Conservation (phyloP, 2,888 invertebrate species). For the Cylloceria caligata region DNA sequence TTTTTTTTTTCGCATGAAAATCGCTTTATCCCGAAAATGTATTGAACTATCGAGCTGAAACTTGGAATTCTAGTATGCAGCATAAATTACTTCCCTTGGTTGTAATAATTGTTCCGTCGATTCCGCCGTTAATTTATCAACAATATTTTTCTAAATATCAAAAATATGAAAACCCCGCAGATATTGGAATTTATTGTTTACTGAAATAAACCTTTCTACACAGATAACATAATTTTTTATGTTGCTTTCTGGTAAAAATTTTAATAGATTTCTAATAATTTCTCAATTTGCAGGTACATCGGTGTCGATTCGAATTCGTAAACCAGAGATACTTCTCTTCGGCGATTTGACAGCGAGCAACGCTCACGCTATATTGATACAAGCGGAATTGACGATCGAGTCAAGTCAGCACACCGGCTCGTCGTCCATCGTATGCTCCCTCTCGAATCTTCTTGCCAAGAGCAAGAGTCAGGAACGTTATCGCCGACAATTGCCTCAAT, state of each 20-base stretch:
- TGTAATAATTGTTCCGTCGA: no score
- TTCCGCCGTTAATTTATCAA: no score
- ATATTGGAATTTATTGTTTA: no score
- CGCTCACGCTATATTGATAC: constrained; percentile 88
- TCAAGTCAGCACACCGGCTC: constrained; percentile 89
- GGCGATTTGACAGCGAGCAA: constrained; percentile 88
- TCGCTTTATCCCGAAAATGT: neutral
- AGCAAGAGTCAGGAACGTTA: constrained; percentile 87
- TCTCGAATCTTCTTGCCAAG: constrained; percentile 88
- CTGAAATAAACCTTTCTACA: no score
- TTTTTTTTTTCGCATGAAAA: neutral
- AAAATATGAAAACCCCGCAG: no score
- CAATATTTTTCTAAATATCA: no score
- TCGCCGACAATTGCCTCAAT: constrained; percentile 86
- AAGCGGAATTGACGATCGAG: constrained; percentile 89
- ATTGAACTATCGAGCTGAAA: no score
- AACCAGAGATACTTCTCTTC: constrained; percentile 92
- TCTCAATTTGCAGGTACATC: constrained; percentile 85
- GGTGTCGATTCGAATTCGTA: constrained; percentile 90
- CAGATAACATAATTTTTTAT: no score
- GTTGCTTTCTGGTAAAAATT: neutral
- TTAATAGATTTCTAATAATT: neutral
- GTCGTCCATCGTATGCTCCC: constrained; percentile 88
- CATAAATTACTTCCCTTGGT: no score
- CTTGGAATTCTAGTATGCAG: no score